Evolutionary conservation across 2,113 vertebrate genomes (phyloP).

Genomic region (Malaclemys terrapin): DNA sequence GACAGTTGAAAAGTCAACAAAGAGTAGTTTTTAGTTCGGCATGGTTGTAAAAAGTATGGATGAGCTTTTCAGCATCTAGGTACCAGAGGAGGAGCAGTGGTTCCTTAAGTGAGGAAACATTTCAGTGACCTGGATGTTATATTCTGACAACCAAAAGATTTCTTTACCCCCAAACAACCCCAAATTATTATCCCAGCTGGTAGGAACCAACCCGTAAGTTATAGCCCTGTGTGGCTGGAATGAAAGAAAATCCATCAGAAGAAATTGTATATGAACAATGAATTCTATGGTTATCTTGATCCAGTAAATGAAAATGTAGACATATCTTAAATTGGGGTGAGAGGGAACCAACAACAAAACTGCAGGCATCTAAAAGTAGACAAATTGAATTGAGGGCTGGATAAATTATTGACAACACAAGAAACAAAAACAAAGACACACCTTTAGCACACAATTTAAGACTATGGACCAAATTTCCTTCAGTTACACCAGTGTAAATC

Average conservation of each 20-base stretch:
- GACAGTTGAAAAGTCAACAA: slow-evolving; percentile 1
- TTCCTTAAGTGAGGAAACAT: background rate
- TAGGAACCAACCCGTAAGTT: slow-evolving; percentile 34
- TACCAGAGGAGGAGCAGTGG: background rate
- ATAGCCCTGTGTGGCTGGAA: background rate
- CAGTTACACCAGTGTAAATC: background rate
- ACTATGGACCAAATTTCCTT: background rate
- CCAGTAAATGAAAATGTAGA: slow-evolving; percentile 39
- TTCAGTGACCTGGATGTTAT: background rate
- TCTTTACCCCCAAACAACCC: background rate
- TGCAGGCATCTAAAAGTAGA: slow-evolving; percentile 37
- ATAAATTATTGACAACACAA: slow-evolving; percentile 50
- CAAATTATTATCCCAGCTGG: slow-evolving; percentile 14
- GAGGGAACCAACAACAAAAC: slow-evolving; percentile 26
- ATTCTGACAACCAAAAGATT: background rate
- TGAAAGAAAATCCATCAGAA: slow-evolving; percentile 34
- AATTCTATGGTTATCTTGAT: background rate
- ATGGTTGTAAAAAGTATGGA: background rate
- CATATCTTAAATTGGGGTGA: slow-evolving; percentile 55
- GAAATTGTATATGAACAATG: slow-evolving; percentile 36
- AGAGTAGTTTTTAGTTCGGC: background rate
- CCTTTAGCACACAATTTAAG: too few relatives aligned
- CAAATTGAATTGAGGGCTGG: slow-evolving; percentile 21
- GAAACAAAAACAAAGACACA: background rate
- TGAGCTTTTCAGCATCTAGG: background rate